Percentiles rank a stretch among this genome's conserved stretches.
Evolutionary conservation across 1,140 invertebrate species (phyloP).

Genomic region (Pseudomyrmex cubaensis): DNA sequence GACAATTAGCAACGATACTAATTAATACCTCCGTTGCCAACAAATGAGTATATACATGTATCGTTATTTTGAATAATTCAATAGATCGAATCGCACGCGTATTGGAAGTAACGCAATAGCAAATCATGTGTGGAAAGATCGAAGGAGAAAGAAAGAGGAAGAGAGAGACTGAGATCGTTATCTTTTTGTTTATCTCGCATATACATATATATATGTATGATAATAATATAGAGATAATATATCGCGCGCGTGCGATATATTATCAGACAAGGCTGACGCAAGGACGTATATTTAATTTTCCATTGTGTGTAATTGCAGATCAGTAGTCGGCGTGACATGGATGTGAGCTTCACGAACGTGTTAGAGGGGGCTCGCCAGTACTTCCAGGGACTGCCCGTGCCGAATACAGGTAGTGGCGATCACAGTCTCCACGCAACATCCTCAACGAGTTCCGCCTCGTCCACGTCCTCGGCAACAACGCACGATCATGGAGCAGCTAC

Average conservation of each 20-base stretch:
- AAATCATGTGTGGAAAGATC: no score
- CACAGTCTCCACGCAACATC: constrained; percentile 80
- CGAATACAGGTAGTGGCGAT: constrained; percentile 84
- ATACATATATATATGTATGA: no score
- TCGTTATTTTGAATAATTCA: no score
- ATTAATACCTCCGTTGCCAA: no score
- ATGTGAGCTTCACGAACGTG: constrained; percentile 91
- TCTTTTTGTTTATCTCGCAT: no score
- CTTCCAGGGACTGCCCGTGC: constrained; percentile 90
- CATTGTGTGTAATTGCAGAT: constrained; percentile 75
- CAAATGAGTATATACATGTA: no score
- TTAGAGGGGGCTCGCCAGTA: constrained; percentile 92
- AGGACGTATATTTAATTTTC: background rate
- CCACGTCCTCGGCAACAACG: constrained; percentile 80
- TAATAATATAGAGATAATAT: background rate
- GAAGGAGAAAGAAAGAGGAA: no score
- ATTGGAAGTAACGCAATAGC: no score
- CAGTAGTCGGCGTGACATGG: constrained; percentile 88
- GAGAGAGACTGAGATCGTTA: no score
- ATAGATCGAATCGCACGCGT: no score
- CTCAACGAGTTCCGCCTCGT: constrained; percentile 79
- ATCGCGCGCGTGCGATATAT: background rate
- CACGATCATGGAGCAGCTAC: constrained; percentile 73
- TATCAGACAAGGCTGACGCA: no score
- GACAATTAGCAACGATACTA: no score